These are phyloP conservation scores for Chaetodon trifascialis DNA, from an alignment of 2,113 vertebrate genomes.

Conservation along the genomic window DNA sequence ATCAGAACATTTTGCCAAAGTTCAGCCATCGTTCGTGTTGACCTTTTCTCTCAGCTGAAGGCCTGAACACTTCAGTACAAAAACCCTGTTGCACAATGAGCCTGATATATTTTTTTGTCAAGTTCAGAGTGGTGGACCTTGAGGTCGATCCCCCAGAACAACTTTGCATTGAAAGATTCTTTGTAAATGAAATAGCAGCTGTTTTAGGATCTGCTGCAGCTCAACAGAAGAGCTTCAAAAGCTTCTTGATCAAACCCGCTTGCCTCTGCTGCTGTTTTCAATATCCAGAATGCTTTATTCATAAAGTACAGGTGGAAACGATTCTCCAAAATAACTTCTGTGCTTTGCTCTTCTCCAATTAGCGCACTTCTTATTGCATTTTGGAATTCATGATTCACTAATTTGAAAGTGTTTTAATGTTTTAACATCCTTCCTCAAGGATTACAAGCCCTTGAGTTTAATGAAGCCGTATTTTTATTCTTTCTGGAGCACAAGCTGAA, in stretches of 20 bases:
- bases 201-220: background rate
- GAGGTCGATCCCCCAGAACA: background rate
- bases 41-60: conserved; percentile 40
- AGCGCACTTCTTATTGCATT: conserved; percentile 12
- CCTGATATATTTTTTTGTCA: background rate
- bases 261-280: background rate
- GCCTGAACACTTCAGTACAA: background rate
- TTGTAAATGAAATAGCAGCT: conserved; percentile 1
- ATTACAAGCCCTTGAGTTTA: conserved; percentile 18
- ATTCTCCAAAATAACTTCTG: background rate
- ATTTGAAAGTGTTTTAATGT: conserved; percentile 10
- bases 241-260: background rate
- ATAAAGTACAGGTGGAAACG: background rate
- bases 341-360: conserved; percentile 4
- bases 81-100: background rate
- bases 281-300: background rate
- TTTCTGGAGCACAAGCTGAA: background rate
- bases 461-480: conserved; percentile 13
- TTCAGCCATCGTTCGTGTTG: conserved; percentile 18
- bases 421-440: background rate
- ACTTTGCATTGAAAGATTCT: background rate
- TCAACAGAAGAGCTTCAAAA: background rate
- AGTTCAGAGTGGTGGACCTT: background rate
- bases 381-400: background rate
- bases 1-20: conserved; percentile 51